phyloP scores from a whole-genome alignment of 2,113 vertebrate species.

The Cnemophilus loriae region DNA sequence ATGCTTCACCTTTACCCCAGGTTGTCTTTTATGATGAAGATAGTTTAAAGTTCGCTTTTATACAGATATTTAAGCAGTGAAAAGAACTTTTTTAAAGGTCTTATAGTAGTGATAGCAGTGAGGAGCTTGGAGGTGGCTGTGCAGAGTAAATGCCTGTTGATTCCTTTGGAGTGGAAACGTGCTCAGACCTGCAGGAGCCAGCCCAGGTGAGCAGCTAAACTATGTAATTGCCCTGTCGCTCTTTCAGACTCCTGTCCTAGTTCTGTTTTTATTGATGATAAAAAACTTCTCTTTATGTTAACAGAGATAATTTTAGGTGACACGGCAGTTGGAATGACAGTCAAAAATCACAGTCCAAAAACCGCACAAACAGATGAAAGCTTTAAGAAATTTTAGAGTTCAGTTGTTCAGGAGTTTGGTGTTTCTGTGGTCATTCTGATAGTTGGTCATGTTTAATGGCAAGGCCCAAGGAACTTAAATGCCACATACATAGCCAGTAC shows the following conservation, averaged over 20 bases:
- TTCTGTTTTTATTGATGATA: background rate
- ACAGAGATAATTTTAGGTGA: background rate
- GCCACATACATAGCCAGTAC: accelerated
- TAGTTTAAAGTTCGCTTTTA: background rate
- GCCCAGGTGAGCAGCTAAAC: background rate
- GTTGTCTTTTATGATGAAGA: background rate
- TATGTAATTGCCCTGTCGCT: accelerated
- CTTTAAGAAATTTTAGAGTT: background rate
- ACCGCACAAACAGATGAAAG: accelerated
- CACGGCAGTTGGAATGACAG: background rate
- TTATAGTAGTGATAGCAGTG: background rate
- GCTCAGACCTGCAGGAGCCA: background rate
- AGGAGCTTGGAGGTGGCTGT: background rate
- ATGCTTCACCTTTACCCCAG: background rate
- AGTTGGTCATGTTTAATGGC: background rate
- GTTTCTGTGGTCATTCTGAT: background rate
- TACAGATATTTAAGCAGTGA: background rate
- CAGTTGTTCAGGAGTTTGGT: background rate
- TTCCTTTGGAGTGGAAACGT: background rate
- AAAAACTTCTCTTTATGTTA: background rate
- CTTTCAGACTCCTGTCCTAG: background rate
- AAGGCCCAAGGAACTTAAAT: background rate
- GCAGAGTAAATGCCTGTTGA: background rate
- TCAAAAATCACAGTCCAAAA: background rate
- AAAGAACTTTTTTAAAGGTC: background rate